phyloP scores from a whole-genome alignment of 2,888 invertebrate species.

The Andrena flavipes region DNA sequence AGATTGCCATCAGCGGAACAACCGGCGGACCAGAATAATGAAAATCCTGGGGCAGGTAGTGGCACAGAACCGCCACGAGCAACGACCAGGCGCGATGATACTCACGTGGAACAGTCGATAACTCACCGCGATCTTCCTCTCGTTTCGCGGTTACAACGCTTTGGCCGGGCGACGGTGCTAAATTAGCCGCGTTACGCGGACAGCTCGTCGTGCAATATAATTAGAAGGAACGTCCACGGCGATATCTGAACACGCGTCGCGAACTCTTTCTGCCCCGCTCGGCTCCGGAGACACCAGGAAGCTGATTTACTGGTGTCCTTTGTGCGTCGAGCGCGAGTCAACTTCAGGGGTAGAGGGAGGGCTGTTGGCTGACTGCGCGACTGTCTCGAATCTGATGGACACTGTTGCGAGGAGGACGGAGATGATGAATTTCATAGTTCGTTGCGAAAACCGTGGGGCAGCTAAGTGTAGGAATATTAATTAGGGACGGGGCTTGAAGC shows the following conservation, averaged over 20 bases:
- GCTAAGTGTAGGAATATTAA: conserved; percentile 10
- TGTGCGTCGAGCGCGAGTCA: neutral
- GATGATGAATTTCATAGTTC: neutral
- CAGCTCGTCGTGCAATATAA: conserved; percentile 21
- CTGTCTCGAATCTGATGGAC: neutral
- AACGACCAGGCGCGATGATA: conserved; percentile 1
- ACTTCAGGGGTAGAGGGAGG: neutral
- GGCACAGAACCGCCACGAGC: neutral
- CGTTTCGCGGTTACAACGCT: conserved; percentile 16
- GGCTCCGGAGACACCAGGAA: neutral
- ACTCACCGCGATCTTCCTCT: conserved; percentile 19
- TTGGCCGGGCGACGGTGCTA: conserved; percentile 10
- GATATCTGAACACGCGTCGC: conserved; percentile 10
- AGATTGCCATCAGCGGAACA: conserved; percentile 38
- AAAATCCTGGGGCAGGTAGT: conserved; percentile 9
- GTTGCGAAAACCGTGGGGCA: neutral
- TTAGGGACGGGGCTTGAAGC: too few relatives aligned
- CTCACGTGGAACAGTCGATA: conserved; percentile 18
- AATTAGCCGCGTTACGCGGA: conserved; percentile 30
- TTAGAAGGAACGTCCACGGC: conserved; percentile 18
- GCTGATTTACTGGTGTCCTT: conserved; percentile 21
- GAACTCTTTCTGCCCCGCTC: neutral
- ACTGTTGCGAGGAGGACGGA: neutral
- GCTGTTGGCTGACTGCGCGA: neutral
- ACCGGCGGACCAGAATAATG: conserved; percentile 23